Conservation (phyloP, 2,797 vertebrate species). For the Acomys russatus region DNA sequence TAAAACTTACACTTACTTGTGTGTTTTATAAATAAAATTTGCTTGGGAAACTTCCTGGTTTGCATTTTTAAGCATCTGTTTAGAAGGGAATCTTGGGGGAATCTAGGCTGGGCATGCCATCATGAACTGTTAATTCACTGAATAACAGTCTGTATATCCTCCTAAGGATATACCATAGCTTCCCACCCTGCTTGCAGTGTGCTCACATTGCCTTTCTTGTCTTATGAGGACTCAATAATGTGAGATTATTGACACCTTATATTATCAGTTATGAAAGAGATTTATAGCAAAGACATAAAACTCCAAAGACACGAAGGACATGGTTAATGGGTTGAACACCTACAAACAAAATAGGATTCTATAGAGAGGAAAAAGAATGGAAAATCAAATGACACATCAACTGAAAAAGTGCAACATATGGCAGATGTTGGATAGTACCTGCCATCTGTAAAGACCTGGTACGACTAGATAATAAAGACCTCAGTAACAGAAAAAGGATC, state of each 20-base stretch:
- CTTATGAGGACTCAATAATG: background rate
- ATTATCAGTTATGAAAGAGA: background rate
- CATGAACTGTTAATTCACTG: background rate
- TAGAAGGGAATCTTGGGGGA: background rate
- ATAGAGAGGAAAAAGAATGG: background rate
- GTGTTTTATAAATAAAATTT: background rate
- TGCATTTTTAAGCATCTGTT: background rate
- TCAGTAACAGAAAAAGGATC: background rate
- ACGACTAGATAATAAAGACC: background rate
- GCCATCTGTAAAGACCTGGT: background rate
- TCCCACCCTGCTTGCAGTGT: background rate
- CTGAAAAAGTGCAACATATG: background rate
- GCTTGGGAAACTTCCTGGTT: constrained; percentile 3
- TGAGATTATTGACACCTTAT: background rate
- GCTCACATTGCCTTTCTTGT: background rate
- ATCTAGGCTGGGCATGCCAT: background rate
- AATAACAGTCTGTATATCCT: background rate
- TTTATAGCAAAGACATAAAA: background rate
- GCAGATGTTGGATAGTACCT: background rate
- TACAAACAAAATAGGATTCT: background rate
- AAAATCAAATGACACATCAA: background rate
- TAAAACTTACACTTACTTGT: background rate
- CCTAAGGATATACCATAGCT: background rate
- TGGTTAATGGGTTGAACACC: background rate
- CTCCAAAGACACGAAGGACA: background rate